Evolutionary conservation across 2,113 vertebrate species (phyloP).

Genomic region (Eidolon helvum): DNA sequence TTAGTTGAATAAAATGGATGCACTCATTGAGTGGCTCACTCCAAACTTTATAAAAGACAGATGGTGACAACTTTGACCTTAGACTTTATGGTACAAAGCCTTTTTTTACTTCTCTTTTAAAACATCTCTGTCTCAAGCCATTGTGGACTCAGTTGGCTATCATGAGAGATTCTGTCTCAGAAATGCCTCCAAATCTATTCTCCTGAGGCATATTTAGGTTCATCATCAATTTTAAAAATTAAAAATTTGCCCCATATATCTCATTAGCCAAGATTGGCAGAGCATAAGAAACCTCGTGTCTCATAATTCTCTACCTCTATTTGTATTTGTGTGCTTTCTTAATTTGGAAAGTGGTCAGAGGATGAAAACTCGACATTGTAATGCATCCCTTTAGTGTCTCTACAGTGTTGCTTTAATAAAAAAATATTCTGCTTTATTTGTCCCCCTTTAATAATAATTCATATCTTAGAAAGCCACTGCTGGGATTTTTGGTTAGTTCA

Average conservation of each 20-base stretch:
- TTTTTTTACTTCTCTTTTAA: conserved; percentile 14
- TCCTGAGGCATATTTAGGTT: background rate
- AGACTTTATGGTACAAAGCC: background rate
- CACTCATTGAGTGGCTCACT: background rate
- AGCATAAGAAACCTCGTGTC: background rate
- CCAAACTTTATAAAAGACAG: background rate
- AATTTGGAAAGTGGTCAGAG: conserved; percentile 48
- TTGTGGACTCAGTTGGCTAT: background rate
- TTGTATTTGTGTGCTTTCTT: conserved; percentile 52
- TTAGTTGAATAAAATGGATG: background rate
- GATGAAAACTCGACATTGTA: conserved; percentile 28
- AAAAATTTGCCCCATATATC: background rate
- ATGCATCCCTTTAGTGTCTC: conserved; percentile 31
- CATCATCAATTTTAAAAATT: conserved; percentile 29
- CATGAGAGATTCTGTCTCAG: background rate
- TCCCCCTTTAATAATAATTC: conserved; percentile 40
- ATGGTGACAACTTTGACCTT: background rate
- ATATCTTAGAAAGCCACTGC: background rate
- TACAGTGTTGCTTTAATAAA: conserved; percentile 46
- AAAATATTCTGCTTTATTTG: conserved; percentile 60
- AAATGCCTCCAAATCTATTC: background rate
- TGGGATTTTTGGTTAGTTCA: background rate
- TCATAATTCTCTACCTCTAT: background rate
- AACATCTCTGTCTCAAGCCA: background rate
- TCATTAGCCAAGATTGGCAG: background rate